Conservation (phyloP, 1,140 invertebrate genomes). For the Berghia stephanieae region DNA sequence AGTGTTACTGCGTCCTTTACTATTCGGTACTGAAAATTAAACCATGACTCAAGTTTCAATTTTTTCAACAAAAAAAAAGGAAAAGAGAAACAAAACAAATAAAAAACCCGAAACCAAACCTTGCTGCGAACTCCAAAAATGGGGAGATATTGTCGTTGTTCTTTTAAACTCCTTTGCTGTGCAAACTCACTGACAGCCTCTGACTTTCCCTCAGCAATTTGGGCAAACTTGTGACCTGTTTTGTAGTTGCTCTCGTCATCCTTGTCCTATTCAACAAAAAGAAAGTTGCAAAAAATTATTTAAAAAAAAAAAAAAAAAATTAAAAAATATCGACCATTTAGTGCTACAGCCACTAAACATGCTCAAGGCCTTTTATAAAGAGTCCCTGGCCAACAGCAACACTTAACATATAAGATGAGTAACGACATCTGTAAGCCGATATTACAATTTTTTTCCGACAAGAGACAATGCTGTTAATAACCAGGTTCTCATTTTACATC, state of each 20-base stretch:
- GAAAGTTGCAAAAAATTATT: constrained; percentile 16
- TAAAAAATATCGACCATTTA: neutral
- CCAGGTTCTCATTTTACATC: no score
- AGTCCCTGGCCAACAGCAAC: no score
- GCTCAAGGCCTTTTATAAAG: neutral
- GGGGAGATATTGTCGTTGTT: constrained; percentile 92
- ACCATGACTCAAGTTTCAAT: neutral
- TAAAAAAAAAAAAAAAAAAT: constrained; percentile 1
- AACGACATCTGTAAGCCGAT: no score
- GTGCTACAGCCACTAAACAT: neutral
- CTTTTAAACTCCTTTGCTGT: constrained; percentile 82
- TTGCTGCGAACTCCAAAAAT: constrained; percentile 96
- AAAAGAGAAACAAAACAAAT: neutral
- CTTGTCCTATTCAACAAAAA: constrained; percentile 58
- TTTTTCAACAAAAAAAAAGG: neutral
- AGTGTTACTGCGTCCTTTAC: no score
- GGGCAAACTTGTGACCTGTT: constrained; percentile 94
- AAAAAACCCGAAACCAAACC: constrained; percentile 55
- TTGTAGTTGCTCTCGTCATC: constrained; percentile 70
- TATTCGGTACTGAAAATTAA: no score
- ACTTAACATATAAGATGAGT: no score
- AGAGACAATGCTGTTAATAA: no score
- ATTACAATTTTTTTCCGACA: no score
- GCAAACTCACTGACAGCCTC: constrained; percentile 90
- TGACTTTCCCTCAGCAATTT: constrained; percentile 82